Evolutionary conservation across 2,888 invertebrate species (phyloP), one percentile per base, ranked within the genome.

Genomic region (Philhelius pedissequus): DNA sequence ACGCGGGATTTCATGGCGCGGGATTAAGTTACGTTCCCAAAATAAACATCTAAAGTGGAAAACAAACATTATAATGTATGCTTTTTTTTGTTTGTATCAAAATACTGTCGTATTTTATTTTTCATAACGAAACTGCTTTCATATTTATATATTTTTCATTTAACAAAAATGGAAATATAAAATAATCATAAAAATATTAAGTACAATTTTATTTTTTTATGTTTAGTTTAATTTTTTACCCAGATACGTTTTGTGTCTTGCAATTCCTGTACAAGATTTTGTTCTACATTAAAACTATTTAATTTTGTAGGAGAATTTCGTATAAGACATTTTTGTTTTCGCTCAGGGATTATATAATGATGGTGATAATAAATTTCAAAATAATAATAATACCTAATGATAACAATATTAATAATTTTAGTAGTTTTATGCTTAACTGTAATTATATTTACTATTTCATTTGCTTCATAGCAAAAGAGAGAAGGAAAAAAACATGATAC

Each of bases 161-260:
- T 15, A 52, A 30, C 27, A 15, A 52, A 43, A 58, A 60, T 60
- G 68, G 48, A 54, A 22, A 62, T 52, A 52, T 30, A 27, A 52
- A 62, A 69, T 35, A 22, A 62, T 80, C 69, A 30, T 52, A n/a
- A 27, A 30, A 43, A 69, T 43, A 35, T 75, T 80, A 80, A 80
- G 80, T 80, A 80, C 80, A 80, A 56, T 25, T 35, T n/a, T 20
- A 20, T 71, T 62, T 50, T 50, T 20, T 20, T 45, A n/a, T 43
- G 7, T 22, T 4, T 13, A n/a, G 4, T 56, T 35, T 40, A 22
- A 22, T n/a, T 7, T 22, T 25, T 2, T 0, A 13, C n/a, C 38
- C n/a, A 43, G 60, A 9, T 50, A 66, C 9, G 11, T 22, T 45
- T 20, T 22, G 20, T 20, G 20, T 45, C 5, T 45, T 22, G 13